Evolutionary conservation across 2,797 vertebrate species (phyloP).

Genomic region (Serranus cabrilla): DNA sequence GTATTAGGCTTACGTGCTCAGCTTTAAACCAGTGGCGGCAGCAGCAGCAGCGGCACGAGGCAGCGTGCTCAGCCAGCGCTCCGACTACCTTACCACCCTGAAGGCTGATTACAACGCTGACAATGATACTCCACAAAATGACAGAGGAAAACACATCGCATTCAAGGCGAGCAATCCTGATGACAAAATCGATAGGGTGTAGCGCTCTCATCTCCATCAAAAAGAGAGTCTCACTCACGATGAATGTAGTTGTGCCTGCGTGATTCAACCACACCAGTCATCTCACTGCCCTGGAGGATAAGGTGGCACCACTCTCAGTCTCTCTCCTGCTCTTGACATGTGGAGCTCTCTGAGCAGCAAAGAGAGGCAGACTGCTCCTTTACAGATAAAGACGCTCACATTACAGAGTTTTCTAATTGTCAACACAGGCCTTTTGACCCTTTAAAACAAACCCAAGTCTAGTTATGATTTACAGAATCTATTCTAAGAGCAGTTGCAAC

Average conservation of each 20-base stretch:
- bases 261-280: constrained; percentile 69
- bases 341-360: constrained; percentile 40
- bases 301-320: constrained; percentile 39
- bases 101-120: constrained; percentile 67
- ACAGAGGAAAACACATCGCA: constrained; percentile 59
- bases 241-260: constrained; percentile 60
- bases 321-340: constrained; percentile 32
- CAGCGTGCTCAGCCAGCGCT: constrained; percentile 33
- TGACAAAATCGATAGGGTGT: constrained; percentile 75
- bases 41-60: constrained; percentile 7
- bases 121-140: constrained; percentile 67
- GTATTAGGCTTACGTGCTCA: constrained; percentile 66
- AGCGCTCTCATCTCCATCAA: constrained; percentile 72
- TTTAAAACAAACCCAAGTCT: not conserved
- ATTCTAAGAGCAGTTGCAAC: too few relatives aligned
- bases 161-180: constrained; percentile 62
- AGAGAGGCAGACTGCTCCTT: constrained; percentile 32
- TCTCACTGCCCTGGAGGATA: constrained; percentile 65
- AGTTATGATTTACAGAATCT: too few relatives aligned
- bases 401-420: constrained; percentile 7
- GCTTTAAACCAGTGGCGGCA: constrained; percentile 56
- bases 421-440: constrained; percentile 9
- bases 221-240: constrained; percentile 54
- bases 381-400: not conserved
- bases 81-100: constrained; percentile 55